phyloP scores from a whole-genome alignment of 1,140 invertebrate species.

The Catajapyx aquilonaris region DNA sequence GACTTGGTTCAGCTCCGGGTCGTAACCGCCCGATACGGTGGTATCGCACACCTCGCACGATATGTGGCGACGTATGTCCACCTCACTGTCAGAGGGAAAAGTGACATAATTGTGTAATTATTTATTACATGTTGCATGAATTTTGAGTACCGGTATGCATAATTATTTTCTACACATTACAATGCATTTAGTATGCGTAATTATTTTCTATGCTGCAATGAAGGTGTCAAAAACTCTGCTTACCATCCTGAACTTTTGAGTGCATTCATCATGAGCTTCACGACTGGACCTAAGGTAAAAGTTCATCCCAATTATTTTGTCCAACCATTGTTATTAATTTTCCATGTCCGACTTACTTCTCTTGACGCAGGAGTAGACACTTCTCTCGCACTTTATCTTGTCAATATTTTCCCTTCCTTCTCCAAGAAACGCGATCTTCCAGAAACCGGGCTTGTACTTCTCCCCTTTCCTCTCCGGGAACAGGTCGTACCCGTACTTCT shows the following conservation, averaged over 20 bases:
- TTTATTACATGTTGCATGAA: too few species aligned
- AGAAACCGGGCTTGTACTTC: slow-evolving; percentile 28
- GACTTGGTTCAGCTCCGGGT: slow-evolving; percentile 69
- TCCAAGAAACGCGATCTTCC: slow-evolving; percentile 29
- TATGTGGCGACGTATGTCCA: slow-evolving; percentile 69
- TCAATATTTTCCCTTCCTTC: slow-evolving; percentile 42
- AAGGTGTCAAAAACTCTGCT: too few species aligned
- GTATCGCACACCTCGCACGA: slow-evolving; percentile 75
- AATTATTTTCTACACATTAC: too few species aligned
- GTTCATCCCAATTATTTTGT: too few species aligned
- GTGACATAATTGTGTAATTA: too few species aligned
- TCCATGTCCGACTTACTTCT: slow-evolving; percentile 46
- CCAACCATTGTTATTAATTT: too few species aligned
- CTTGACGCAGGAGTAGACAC: slow-evolving; percentile 50
- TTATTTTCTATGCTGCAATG: too few species aligned
- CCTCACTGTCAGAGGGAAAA: slow-evolving; percentile 30
- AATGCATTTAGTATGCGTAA: too few species aligned
- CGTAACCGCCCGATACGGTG: slow-evolving; percentile 74
- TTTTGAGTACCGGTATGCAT: too few species aligned
- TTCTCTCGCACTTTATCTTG: slow-evolving; percentile 58
- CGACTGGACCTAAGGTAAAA: slow-evolving; percentile 43
- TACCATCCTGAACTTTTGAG: slow-evolving; percentile 66
- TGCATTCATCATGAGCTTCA: slow-evolving; percentile 67
- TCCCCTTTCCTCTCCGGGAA: slow-evolving; percentile 58
- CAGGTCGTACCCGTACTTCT: slow-evolving; percentile 46